Base-by-base conservation (phyloP, 2,113 vertebrate genomes). In the Dasyornis broadbenti region DNA sequence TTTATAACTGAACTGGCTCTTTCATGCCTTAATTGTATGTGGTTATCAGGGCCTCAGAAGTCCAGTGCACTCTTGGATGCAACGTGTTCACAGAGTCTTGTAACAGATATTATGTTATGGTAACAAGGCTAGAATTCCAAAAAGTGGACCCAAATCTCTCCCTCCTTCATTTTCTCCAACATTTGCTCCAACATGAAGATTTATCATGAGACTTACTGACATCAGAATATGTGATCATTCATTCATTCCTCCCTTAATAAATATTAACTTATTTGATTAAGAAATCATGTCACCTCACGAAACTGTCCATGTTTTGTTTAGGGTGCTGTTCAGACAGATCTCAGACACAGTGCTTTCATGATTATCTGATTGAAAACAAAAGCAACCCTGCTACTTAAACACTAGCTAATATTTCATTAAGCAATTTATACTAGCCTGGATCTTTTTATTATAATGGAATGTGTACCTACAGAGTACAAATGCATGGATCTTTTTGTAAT, bases 331-430 rank as follows among this genome's bases (percentile, higher is more conserved):
- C 45, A 83, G 54, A 30, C 8, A 45, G 20, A 33, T 47, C 60
- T 71, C n/a, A 27, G 35, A 13, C n/a, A 28, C 13, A 10, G 10
- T 15, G 5, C 3, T 75, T 5, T 21, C 30, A 11, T 0, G 0
- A 20, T 78, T 85, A 60, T 18, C 28, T 63, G 83, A n/a, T 31
- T 40, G 64, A 86, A 89, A 94, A 45, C 17, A 66, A 64, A 76
- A 75, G 9, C 14, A 89, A 26, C 28, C 13, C 30, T 60, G 24
- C 33, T 76, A 22, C 37, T 80, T 79, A 82, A 79, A 49, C 40
- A 31, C 22, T 66, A 72, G 27, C 10, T 79, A 65, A 15, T 82
- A 73, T 69, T 87, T 88, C 15, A 42, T 59, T 60, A 35, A 64
- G 39, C 31, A 45, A 20, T 61, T 89, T 49, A 50, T 65, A 53